A percentile compares a stretch with the other conserved stretches of the same genome.
Evolutionary conservation across 2,797 vertebrate species (phyloP).

Genomic region (Sorex maritimensis): DNA sequence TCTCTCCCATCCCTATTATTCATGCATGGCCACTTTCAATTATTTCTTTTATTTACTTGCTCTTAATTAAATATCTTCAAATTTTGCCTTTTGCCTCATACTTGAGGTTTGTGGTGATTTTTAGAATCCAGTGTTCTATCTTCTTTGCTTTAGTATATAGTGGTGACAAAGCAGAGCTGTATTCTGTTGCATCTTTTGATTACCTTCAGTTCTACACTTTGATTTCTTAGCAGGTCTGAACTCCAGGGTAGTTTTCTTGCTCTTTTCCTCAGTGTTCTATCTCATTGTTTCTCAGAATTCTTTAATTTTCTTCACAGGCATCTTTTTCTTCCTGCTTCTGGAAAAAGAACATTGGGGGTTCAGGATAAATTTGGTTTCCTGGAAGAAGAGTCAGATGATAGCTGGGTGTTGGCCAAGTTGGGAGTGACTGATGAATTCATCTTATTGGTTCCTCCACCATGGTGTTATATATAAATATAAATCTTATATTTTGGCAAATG

Average conservation of each 20-base stretch:
- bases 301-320: neutral
- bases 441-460: constrained; percentile 1
- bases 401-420: neutral
- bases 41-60: neutral
- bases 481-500: neutral
- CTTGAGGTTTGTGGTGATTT: neutral
- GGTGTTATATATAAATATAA: neutral
- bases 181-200: neutral
- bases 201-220: neutral
- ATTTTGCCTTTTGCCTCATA: neutral
- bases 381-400: neutral
- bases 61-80: constrained; percentile 2
- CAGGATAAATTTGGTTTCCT: neutral
- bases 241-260: neutral
- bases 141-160: neutral
- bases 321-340: constrained; percentile 6
- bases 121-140: neutral
- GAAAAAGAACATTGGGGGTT: neutral
- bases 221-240: neutral
- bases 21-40: neutral
- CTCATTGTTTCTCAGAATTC: constrained; percentile 7
- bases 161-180: neutral
- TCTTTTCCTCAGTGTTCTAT: constrained; percentile 15
- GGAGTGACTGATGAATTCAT: neutral
- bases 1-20: neutral